Conservation (phyloP, 2,113 vertebrate genomes). For the Nannobrachium achirus region DNA sequence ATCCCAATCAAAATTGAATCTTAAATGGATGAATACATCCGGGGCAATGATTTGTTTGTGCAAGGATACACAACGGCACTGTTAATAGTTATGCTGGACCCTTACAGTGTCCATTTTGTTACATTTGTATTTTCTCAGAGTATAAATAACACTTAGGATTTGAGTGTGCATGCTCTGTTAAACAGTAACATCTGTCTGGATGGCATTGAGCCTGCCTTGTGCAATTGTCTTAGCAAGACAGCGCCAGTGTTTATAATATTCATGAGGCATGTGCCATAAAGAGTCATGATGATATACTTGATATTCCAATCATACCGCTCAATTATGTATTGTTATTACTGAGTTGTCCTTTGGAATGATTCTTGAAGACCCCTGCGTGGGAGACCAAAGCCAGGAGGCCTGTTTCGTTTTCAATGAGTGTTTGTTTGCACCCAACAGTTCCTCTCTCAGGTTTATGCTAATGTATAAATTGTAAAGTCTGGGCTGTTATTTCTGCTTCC, state of each 20-base stretch:
- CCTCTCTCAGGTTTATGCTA: slow-evolving; percentile 14
- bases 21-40: slow-evolving; percentile 7
- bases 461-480: slow-evolving; percentile 4
- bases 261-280: slow-evolving; percentile 41
- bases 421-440: slow-evolving; percentile 21
- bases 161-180: slow-evolving; percentile 62
- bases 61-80: not conserved
- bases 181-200: slow-evolving; percentile 69
- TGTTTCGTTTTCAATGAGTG: slow-evolving; percentile 41
- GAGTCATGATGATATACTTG: slow-evolving; percentile 42
- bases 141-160: no score
- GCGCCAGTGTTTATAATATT: slow-evolving; percentile 43
- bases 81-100: slow-evolving; percentile 12
- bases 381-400: slow-evolving; percentile 8
- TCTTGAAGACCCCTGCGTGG: slow-evolving; percentile 29
- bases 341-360: slow-evolving; percentile 28
- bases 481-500: slow-evolving; percentile 1
- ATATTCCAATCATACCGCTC: slow-evolving; percentile 32
- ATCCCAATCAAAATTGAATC: slow-evolving; percentile 8
- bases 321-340: slow-evolving; percentile 46
- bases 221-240: slow-evolving; percentile 48
- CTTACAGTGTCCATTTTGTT: slow-evolving; percentile 14
- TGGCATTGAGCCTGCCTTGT: slow-evolving; percentile 53
- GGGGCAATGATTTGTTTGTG: not conserved
- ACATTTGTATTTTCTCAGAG: no score